Evolutionary conservation across 2,113 vertebrate species (phyloP).

Genomic region (Buteo buteo): DNA sequence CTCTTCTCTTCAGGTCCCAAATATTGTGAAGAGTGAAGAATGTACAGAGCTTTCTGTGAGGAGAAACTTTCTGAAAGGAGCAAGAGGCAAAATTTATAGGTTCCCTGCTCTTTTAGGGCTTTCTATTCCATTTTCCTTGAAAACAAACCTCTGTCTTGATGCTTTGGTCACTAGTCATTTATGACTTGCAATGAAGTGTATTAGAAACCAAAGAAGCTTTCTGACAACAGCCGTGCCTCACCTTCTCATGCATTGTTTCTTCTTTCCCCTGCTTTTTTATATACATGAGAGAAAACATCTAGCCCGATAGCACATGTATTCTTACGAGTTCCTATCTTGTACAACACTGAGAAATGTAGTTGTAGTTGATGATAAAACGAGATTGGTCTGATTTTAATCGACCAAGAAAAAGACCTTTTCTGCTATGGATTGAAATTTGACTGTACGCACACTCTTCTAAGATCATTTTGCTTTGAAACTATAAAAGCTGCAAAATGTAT

Average conservation of each 20-base stretch:
- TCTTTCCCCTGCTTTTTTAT: not conserved
- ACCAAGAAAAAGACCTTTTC: not conserved
- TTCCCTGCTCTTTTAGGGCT: not conserved
- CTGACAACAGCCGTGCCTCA: not conserved
- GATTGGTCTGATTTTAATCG: not conserved
- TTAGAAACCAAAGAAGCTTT: not conserved
- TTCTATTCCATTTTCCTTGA: not conserved
- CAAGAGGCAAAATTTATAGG: not conserved
- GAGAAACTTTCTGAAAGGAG: not conserved
- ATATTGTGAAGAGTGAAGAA: not conserved
- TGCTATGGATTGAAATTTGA: not conserved
- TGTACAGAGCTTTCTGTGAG: not conserved
- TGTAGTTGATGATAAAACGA: not conserved
- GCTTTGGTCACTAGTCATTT: not conserved
- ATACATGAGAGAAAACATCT: not conserved
- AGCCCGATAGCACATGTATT: not conserved
- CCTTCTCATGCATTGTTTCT: not conserved
- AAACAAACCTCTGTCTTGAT: not conserved
- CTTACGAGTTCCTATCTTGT: not conserved
- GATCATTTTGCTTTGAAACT: not conserved
- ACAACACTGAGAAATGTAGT: not conserved
- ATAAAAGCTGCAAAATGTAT: not conserved
- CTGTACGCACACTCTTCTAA: not conserved
- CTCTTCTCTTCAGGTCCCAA: not conserved
- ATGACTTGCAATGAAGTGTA: rapidly evolving